A percentile compares a stretch with the other conserved stretches of the same genome.
These are phyloP conservation scores for Pinctada fucata DNA, from an alignment of 2,888 invertebrate genomes.

Conservation along the genomic window DNA sequence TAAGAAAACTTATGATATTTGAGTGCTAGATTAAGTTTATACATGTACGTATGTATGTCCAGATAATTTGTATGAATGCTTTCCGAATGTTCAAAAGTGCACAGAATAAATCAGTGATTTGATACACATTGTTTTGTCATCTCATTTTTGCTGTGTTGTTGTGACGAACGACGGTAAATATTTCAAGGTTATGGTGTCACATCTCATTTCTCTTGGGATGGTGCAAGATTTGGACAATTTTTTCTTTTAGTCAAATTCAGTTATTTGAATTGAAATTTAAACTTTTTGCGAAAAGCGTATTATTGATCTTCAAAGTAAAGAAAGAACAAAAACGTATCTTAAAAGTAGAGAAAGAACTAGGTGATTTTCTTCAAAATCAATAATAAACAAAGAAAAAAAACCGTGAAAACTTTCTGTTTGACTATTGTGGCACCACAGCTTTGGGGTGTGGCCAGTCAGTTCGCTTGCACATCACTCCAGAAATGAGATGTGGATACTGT, in stretches of 20 bases:
- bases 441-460: slow-evolving; percentile 21
- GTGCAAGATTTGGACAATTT: slow-evolving; percentile 1
- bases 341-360: no score
- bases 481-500: slow-evolving; percentile 54
- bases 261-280: no score
- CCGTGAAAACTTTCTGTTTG: no score
- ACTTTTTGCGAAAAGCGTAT: no score
- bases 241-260: no score
- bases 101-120: slow-evolving; percentile 23
- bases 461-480: slow-evolving; percentile 13
- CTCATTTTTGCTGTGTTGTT: slow-evolving; percentile 45
- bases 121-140: slow-evolving; percentile 36
- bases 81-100: slow-evolving; percentile 3
- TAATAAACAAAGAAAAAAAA: no score
- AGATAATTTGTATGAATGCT: slow-evolving; percentile 2
- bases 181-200: slow-evolving; percentile 52
- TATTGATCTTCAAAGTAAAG: no score
- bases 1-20: no score
- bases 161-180: slow-evolving; percentile 21
- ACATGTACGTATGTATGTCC: no score
- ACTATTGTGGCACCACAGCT: slow-evolving; percentile 35
- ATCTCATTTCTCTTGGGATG: slow-evolving; percentile 19
- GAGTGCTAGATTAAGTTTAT: no score
- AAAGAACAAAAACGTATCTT: no score
- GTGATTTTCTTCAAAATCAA: no score